phyloP scores from a whole-genome alignment of 2,888 invertebrate species.

The Drosophila ustulata region DNA sequence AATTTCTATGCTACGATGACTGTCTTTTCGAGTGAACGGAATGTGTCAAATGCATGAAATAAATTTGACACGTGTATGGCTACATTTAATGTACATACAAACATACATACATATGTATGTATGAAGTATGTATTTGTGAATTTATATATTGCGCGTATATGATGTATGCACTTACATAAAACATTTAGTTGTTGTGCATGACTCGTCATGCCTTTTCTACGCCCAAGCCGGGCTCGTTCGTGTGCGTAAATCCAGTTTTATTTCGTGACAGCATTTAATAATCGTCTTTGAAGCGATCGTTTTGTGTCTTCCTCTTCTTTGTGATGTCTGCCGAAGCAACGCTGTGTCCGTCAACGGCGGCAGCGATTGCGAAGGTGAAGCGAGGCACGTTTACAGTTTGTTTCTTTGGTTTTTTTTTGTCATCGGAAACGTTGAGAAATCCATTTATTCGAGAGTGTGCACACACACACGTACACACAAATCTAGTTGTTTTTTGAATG shows the following conservation, averaged over 20 bases:
- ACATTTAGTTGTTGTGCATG: not conserved
- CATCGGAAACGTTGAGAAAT: slow-evolving; percentile 29
- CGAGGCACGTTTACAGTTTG: slow-evolving; percentile 48
- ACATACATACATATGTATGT: not conserved
- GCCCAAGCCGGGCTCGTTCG: slow-evolving; percentile 7
- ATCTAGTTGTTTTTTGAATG: slow-evolving; percentile 11
- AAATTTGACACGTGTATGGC: not conserved
- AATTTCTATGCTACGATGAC: not conserved
- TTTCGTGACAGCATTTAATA: slow-evolving; percentile 44
- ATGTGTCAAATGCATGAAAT: not conserved
- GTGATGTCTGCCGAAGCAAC: slow-evolving; percentile 5
- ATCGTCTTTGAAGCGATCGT: slow-evolving; percentile 32
- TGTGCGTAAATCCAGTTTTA: slow-evolving; percentile 55
- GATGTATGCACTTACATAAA: not conserved
- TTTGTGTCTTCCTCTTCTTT: slow-evolving; percentile 32
- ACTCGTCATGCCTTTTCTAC: not conserved
- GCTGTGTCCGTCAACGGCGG: not conserved
- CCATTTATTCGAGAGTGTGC: not conserved
- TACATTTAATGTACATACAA: not conserved
- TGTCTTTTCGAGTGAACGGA: not conserved
- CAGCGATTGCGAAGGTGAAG: slow-evolving; percentile 27
- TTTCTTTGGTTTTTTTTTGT: slow-evolving; percentile 29
- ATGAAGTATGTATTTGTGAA: slow-evolving; percentile 5
- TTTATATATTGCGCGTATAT: not conserved
- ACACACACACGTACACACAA: not conserved